Percentiles rank a stretch among this genome's conserved stretches.
These are phyloP conservation scores for Apodemus agrarius DNA, from an alignment of 2,797 vertebrate genomes.

Conservation along the genomic window DNA sequence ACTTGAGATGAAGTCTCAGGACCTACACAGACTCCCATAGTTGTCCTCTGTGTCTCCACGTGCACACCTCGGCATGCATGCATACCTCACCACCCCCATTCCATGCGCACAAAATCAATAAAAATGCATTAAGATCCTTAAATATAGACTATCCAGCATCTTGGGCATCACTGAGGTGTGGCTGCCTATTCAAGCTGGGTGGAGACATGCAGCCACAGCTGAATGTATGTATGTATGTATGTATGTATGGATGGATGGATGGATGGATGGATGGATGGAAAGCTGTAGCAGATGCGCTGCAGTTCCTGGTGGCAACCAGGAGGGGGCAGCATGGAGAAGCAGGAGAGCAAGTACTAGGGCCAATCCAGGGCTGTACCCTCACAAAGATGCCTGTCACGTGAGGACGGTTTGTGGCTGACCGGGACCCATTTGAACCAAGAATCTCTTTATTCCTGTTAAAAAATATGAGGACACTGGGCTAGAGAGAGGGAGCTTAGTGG, in stretches of 20 bases:
- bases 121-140: neutral
- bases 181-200: neutral
- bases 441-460: slow-evolving; percentile 88
- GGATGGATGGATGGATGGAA: no score
- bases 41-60: neutral
- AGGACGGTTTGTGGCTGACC: fast-evolving
- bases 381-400: fast-evolving
- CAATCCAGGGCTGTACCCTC: fast-evolving
- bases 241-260: no score
- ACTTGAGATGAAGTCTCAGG: neutral
- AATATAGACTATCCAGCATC: neutral
- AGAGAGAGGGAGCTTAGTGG: slow-evolving; percentile 39
- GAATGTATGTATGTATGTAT: no score
- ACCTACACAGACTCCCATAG: neutral
- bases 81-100: neutral
- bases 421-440: slow-evolving; percentile 81
- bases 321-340: neutral
- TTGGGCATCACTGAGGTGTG: neutral
- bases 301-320: fast-evolving
- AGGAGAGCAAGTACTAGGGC: fast-evolving
- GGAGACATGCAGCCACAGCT: neutral
- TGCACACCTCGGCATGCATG: neutral
- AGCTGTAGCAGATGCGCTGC: fast-evolving
- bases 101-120: neutral
- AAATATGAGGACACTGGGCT: slow-evolving; percentile 90